phyloP scores from a whole-genome alignment of 2,888 invertebrate species.

The Diabrotica balteata region DNA sequence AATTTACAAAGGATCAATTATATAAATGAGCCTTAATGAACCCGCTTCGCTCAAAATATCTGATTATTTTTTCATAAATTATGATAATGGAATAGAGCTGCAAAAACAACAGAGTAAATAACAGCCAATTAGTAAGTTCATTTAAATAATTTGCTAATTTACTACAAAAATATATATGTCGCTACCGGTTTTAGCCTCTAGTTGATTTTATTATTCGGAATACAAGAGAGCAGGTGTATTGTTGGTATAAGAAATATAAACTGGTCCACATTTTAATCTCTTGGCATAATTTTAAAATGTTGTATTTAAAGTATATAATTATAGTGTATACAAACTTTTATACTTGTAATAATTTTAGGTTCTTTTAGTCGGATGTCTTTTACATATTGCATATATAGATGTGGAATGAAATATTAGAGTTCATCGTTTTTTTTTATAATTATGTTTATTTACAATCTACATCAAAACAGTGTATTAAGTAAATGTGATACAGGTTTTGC shows the following conservation, averaged over 20 bases:
- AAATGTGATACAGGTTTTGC: no score
- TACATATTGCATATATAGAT: no score
- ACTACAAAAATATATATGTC: constrained; percentile 37
- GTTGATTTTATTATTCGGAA: neutral
- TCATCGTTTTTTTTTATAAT: no score
- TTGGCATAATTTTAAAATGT: no score
- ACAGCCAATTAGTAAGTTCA: constrained; percentile 41
- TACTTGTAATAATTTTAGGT: no score
- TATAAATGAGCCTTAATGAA: constrained; percentile 34
- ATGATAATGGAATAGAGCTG: constrained; percentile 36
- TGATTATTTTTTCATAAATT: constrained; percentile 39
- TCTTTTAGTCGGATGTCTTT: no score
- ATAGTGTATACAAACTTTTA: no score
- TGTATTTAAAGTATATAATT: neutral
- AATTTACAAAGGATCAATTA: constrained; percentile 17
- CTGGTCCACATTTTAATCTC: no score
- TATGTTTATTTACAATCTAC: no score
- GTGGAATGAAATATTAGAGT: no score
- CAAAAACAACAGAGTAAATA: constrained; percentile 22
- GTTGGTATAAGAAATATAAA: neutral
- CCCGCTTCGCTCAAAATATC: constrained; percentile 36
- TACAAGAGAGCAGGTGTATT: neutral
- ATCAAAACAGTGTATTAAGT: no score
- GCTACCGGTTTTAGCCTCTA: constrained; percentile 43
- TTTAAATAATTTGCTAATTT: constrained; percentile 48